These are phyloP conservation scores for Meteorus cinctellus DNA, from an alignment of 2,888 invertebrate species.

Conservation along the genomic window DNA sequence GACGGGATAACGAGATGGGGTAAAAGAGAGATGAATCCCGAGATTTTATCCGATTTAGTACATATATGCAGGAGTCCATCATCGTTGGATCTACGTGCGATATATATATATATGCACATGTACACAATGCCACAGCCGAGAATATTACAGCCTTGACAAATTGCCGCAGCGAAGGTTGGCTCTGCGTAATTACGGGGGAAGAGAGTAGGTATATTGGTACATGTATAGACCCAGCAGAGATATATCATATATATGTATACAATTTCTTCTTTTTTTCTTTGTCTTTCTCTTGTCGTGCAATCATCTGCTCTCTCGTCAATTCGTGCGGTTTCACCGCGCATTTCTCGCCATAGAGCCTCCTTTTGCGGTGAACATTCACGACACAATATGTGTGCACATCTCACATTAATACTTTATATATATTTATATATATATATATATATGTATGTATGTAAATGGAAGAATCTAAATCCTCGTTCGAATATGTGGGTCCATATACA, in stretches of 20 bases:
- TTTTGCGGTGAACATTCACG: constrained; percentile 30
- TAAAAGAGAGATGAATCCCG: constrained; percentile 19
- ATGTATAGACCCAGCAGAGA: constrained; percentile 14
- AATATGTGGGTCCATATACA: constrained; percentile 37
- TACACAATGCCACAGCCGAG: constrained; percentile 66
- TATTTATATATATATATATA: neutral
- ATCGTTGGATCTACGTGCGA: constrained; percentile 44
- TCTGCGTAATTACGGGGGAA: constrained; percentile 69
- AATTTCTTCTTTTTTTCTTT: constrained; percentile 8
- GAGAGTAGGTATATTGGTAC: constrained; percentile 31
- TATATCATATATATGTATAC: constrained; percentile 32
- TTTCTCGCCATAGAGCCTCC: constrained; percentile 19
- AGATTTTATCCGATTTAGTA: constrained; percentile 61
- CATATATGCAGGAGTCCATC: constrained; percentile 48
- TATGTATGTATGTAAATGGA: neutral
- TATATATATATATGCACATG: constrained; percentile 40
- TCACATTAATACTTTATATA: neutral
- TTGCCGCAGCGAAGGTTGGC: constrained; percentile 71
- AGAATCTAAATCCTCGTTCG: constrained; percentile 24
- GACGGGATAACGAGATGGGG: constrained; percentile 28
- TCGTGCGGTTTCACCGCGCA: constrained; percentile 32
- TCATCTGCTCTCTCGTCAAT: constrained; percentile 35
- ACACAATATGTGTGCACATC: constrained; percentile 31
- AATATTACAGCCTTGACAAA: constrained; percentile 73
- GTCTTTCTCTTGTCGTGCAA: constrained; percentile 25